Percentiles rank a stretch among this genome's conserved stretches.
Evolutionary conservation across 2,797 vertebrate genomes (phyloP).

Genomic region (Crenuchus spilurus): DNA sequence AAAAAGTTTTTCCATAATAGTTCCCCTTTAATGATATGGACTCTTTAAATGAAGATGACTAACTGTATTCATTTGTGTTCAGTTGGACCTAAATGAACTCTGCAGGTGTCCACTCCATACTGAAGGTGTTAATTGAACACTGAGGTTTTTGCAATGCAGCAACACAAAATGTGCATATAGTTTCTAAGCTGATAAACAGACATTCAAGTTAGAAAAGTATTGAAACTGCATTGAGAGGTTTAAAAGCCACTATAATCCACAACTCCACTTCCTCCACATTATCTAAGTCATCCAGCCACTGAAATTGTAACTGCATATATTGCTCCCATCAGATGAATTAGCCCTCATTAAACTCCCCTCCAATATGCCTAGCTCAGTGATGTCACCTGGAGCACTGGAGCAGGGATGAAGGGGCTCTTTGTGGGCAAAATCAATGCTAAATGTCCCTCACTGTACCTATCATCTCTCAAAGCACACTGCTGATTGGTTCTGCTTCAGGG

Average conservation of each 20-base stretch:
- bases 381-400: conserved; percentile 53
- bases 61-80: too few relatives aligned
- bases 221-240: not conserved
- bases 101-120: too few relatives aligned
- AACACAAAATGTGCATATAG: not conserved
- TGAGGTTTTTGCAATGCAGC: too few relatives aligned
- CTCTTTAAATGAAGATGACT: too few relatives aligned
- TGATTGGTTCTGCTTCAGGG: conserved; percentile 75
- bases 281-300: not conserved
- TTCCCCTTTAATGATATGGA: too few relatives aligned
- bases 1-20: too few relatives aligned
- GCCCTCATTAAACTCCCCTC: conserved; percentile 71
- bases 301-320: conserved; percentile 57
- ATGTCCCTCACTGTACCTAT: conserved; percentile 57
- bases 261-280: not conserved
- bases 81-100: too few relatives aligned
- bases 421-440: conserved; percentile 53
- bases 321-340: conserved; percentile 66
- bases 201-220: not conserved
- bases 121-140: too few relatives aligned
- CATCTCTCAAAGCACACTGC: conserved; percentile 68
- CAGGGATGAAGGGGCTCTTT: conserved; percentile 48
- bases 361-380: conserved; percentile 56
- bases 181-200: not conserved
- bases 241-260: not conserved